These are phyloP conservation scores for Heterotis niloticus DNA, from an alignment of 2,113 vertebrate genomes.

Conservation along the genomic window DNA sequence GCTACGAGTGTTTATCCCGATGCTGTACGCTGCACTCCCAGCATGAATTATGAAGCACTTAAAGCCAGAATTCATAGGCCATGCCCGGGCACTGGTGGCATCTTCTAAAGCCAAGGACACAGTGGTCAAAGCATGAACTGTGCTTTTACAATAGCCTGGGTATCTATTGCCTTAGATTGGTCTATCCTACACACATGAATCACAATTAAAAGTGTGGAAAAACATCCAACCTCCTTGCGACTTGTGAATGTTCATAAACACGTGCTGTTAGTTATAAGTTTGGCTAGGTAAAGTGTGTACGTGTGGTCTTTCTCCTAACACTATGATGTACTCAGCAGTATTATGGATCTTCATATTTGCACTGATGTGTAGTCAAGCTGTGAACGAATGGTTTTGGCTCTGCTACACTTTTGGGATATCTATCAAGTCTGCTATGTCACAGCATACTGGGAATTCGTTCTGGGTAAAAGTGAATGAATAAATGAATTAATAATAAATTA, in stretches of 20 bases:
- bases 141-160: conserved; percentile 9
- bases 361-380: not conserved
- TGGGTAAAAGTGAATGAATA: not conserved
- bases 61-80: too few relatives aligned
- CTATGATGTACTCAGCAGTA: not conserved
- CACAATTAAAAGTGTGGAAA: too few relatives aligned
- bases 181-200: too few relatives aligned
- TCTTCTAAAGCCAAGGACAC: not conserved
- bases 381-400: not conserved
- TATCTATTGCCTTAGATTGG: conserved; percentile 23
- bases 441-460: not conserved
- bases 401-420: not conserved
- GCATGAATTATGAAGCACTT: not conserved
- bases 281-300: not conserved
- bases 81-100: not conserved
- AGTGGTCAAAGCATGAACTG: conserved; percentile 19
- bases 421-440: not conserved
- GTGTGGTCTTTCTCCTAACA: not conserved
- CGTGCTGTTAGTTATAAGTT: not conserved
- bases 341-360: not conserved
- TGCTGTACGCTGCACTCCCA: not conserved
- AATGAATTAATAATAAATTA: not conserved
- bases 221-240: too few relatives aligned
- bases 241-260: conserved; percentile 13
- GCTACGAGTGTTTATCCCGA: not conserved